These are phyloP conservation scores for Argyresthia albistria DNA, from an alignment of 2,888 invertebrate species.

Conservation along the genomic window DNA sequence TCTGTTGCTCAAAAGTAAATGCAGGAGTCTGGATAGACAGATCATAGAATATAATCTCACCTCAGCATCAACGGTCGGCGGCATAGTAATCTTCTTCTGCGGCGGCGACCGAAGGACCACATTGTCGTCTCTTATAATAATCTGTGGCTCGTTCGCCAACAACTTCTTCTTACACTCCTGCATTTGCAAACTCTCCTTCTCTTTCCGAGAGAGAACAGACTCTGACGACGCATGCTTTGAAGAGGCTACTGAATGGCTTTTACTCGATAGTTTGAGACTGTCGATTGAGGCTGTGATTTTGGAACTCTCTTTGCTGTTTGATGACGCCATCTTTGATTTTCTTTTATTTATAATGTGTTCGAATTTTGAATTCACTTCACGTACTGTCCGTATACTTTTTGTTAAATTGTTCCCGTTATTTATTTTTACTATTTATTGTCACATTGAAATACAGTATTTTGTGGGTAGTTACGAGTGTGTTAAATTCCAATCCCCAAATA, in stretches of 20 bases:
- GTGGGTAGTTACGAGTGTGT: no score
- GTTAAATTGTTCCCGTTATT: not conserved
- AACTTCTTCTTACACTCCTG: constrained; percentile 65
- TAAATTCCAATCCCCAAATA: no score
- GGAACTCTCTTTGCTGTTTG: constrained; percentile 52
- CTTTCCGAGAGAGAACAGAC: constrained; percentile 58
- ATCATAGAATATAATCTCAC: no score
- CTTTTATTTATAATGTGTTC: not conserved
- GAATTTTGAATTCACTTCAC: not conserved
- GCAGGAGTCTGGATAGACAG: no score
- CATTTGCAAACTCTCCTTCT: constrained; percentile 59
- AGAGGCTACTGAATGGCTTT: constrained; percentile 47
- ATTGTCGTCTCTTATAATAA: constrained; percentile 63
- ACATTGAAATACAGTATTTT: not conserved
- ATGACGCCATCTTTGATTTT: constrained; percentile 44
- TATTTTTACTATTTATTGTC: not conserved
- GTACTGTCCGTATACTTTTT: not conserved
- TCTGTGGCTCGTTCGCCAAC: constrained; percentile 60
- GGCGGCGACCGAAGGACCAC: constrained; percentile 58
- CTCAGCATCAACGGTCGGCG: constrained; percentile 58
- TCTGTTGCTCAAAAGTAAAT: no score
- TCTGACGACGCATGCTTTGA: constrained; percentile 65
- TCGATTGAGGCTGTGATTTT: constrained; percentile 61
- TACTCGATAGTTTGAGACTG: constrained; percentile 61
- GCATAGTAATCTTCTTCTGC: constrained; percentile 65